Percentiles rank a stretch among this genome's conserved stretches.
Evolutionary conservation across 2,113 vertebrate species (phyloP).

Genomic region (Apodemus sylvaticus): DNA sequence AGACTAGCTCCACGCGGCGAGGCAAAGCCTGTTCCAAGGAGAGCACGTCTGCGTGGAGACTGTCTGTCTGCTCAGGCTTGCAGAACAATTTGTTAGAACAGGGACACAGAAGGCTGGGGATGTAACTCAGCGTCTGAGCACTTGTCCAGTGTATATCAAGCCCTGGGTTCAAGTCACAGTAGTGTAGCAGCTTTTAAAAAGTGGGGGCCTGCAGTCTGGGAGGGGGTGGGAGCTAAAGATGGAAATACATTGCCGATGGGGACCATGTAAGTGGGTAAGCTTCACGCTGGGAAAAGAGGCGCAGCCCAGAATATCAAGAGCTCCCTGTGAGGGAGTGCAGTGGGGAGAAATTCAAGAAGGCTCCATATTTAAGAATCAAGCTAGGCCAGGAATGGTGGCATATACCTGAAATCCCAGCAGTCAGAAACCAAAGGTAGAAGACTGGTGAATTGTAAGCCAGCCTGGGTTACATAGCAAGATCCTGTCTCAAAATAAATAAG

Average conservation of each 20-base stretch:
- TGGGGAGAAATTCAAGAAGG: neutral
- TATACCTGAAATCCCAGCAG: neutral
- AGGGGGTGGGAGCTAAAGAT: too few relatives aligned
- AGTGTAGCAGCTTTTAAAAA: neutral
- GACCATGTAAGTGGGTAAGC: neutral
- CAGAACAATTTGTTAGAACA: neutral
- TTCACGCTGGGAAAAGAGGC: neutral
- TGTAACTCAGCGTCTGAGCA: neutral
- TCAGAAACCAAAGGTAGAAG: neutral
- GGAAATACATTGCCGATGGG: neutral
- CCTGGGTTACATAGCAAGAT: neutral
- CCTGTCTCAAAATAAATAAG: neutral
- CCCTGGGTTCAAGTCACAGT: neutral
- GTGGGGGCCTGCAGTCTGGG: neutral
- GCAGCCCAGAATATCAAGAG: neutral
- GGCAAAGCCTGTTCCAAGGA: neutral
- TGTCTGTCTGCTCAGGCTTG: neutral
- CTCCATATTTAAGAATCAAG: neutral
- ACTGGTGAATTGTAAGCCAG: neutral
- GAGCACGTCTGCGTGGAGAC: neutral
- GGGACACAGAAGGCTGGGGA: neutral
- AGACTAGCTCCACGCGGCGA: neutral
- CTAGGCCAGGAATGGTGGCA: neutral
- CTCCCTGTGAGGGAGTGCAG: neutral
- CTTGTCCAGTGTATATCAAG: neutral